These are phyloP conservation scores for Dryoscopus gambensis DNA, from an alignment of 2,113 vertebrate genomes.

Conservation along the genomic window DNA sequence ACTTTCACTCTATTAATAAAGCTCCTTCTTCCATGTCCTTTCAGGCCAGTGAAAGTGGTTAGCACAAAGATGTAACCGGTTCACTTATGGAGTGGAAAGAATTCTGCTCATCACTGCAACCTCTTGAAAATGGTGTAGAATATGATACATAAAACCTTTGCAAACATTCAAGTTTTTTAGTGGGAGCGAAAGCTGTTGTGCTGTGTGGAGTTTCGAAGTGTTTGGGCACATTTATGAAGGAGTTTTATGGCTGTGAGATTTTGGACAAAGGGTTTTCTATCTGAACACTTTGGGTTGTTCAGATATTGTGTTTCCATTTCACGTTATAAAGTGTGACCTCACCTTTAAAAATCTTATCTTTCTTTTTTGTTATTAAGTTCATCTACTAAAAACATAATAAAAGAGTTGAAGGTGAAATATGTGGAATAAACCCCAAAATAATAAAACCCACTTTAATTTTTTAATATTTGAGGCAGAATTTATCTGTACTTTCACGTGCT, in stretches of 20 bases:
- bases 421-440: not conserved
- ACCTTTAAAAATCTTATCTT: not conserved
- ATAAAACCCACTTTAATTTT: accelerated
- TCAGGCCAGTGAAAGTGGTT: not conserved
- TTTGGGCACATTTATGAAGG: not conserved
- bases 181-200: not conserved
- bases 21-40: not conserved
- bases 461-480: not conserved
- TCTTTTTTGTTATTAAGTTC: not conserved
- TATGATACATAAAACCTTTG: not conserved
- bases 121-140: not conserved
- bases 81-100: not conserved
- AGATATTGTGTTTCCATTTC: not conserved
- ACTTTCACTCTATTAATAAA: not conserved
- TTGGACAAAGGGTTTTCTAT: not conserved
- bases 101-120: not conserved
- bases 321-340: not conserved
- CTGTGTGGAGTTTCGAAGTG: not conserved
- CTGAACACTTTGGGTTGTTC: not conserved
- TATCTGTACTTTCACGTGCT: not conserved
- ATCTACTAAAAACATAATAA: not conserved
- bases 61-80: not conserved
- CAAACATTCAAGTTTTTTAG: not conserved
- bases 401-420: not conserved
- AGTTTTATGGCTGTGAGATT: not conserved